Conservation (phyloP, 2,888 invertebrate genomes). For the Drosophila gaucha region DNA sequence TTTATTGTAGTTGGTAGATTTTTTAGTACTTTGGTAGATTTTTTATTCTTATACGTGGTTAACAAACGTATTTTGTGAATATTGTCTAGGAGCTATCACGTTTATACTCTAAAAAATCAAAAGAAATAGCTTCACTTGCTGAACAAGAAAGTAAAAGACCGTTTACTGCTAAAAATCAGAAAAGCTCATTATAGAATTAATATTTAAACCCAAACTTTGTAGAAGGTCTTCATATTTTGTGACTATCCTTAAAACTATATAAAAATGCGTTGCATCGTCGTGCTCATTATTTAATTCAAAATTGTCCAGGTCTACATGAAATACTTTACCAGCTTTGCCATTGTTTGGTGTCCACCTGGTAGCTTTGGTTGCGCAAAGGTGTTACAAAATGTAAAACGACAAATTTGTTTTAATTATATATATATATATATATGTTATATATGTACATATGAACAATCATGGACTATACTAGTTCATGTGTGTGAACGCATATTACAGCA, state of each 20-base stretch:
- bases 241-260: background rate
- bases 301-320: slow-evolving; percentile 15
- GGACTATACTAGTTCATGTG: background rate
- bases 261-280: background rate
- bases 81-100: no score
- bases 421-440: slow-evolving; percentile 6
- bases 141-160: no score
- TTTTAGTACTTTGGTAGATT: no score
- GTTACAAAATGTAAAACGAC: slow-evolving; percentile 34
- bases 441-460: background rate
- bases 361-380: slow-evolving; percentile 47
- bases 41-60: no score
- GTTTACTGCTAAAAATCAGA: no score
- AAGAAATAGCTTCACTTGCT: no score
- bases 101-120: no score
- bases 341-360: slow-evolving; percentile 60
- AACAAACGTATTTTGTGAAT: no score
- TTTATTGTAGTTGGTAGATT: no score
- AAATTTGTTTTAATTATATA: slow-evolving; percentile 31
- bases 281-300: background rate
- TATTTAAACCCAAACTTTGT: no score
- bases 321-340: slow-evolving; percentile 64
- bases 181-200: no score
- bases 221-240: background rate
- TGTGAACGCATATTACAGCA: slow-evolving; percentile 13